phyloP scores from a whole-genome alignment of 2,113 vertebrate genomes.

The Potamarius usumacintae region DNA sequence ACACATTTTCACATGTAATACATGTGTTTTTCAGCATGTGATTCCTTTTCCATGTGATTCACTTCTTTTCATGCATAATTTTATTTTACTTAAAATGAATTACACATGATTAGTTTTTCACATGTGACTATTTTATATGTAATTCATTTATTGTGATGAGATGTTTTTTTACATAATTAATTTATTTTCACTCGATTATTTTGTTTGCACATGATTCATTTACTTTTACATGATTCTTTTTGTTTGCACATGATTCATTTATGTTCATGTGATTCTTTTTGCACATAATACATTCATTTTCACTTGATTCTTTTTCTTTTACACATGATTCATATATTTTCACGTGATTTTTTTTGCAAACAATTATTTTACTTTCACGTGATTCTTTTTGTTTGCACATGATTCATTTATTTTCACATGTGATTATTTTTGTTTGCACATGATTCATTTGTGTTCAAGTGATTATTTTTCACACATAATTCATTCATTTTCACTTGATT shows the following conservation, averaged over 20 bases:
- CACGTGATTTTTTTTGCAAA: background rate
- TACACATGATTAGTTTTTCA: background rate
- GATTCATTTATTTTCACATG: background rate
- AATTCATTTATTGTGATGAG: background rate
- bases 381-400: background rate
- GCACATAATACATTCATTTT: background rate
- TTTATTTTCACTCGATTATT: background rate
- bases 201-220: background rate
- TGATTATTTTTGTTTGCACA: background rate
- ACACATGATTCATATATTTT: background rate
- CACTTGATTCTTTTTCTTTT: background rate
- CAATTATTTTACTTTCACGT: background rate
- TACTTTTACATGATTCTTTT: background rate
- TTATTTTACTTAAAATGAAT: background rate
- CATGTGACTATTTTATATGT: background rate
- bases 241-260: background rate
- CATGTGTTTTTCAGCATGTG: constrained; percentile 69
- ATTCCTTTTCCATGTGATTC: background rate
- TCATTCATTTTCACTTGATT: background rate
- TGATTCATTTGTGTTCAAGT: background rate
- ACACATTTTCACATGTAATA: background rate
- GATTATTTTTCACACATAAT: background rate
- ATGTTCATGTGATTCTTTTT: background rate
- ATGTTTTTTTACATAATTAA: background rate
- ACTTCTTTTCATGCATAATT: background rate